Evolutionary conservation across 2,888 invertebrate species (phyloP).

Genomic region (Tetropium fuscum): DNA sequence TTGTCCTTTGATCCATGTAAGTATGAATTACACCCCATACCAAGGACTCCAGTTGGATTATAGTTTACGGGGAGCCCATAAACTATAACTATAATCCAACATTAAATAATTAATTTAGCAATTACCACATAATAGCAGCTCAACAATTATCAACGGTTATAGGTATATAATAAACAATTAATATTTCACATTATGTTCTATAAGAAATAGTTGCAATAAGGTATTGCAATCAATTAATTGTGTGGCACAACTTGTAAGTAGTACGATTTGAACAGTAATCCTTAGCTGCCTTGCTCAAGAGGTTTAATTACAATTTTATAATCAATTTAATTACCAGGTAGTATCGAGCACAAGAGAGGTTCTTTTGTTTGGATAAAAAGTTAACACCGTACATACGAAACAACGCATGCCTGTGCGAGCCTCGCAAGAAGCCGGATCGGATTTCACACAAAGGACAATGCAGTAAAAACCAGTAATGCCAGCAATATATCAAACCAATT

Average conservation of each 20-base stretch:
- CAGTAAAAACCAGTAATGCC: slow-evolving; percentile 61
- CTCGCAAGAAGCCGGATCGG: slow-evolving; percentile 59
- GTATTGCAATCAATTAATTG: slow-evolving; percentile 14
- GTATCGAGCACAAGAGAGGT: slow-evolving; percentile 29
- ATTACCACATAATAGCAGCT: too few species aligned
- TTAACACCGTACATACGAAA: slow-evolving; percentile 55
- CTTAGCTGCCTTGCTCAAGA: slow-evolving; percentile 6
- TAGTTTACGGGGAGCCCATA: too few species aligned
- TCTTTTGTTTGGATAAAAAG: slow-evolving; percentile 53
- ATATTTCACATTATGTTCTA: slow-evolving; percentile 12
- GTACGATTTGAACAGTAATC: slow-evolving; percentile 1
- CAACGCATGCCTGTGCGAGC: slow-evolving; percentile 59
- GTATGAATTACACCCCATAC: too few species aligned
- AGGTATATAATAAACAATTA: slow-evolving; percentile 18
- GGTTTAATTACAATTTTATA: slow-evolving; percentile 16
- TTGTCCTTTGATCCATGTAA: too few species aligned
- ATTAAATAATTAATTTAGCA: too few species aligned
- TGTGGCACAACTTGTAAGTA: slow-evolving; percentile 16
- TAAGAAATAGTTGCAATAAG: slow-evolving; percentile 4
- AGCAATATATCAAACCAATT: slow-evolving; percentile 66
- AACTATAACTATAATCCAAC: too few species aligned
- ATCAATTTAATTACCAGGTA: slow-evolving; percentile 41
- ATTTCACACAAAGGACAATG: slow-evolving; percentile 63
- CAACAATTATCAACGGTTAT: too few species aligned
- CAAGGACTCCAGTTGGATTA: too few species aligned